phyloP scores from a whole-genome alignment of 2,113 vertebrate genomes.

The Acanthochromis polyacanthus region DNA sequence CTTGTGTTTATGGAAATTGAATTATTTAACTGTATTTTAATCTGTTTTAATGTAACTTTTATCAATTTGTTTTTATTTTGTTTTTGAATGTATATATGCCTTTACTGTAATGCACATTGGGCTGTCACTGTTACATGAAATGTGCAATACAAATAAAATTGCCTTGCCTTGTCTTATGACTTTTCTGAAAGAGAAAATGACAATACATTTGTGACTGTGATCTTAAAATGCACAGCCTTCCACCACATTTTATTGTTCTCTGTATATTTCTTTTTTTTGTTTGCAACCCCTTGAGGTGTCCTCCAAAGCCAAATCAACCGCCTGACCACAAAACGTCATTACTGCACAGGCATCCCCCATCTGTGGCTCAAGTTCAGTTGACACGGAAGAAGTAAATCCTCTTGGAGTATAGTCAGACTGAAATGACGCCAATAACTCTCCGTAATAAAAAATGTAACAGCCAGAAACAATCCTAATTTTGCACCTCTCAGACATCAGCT shows the following conservation, averaged over 20 bases:
- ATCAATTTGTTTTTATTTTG: too few relatives aligned
- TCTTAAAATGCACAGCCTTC: background rate
- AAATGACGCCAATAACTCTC: constrained; percentile 9
- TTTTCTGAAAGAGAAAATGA: too few relatives aligned
- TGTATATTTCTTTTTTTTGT: constrained; percentile 1
- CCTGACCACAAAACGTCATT: constrained; percentile 53
- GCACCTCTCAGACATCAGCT: constrained; percentile 13
- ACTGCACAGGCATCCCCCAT: background rate
- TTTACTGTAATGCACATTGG: too few relatives aligned
- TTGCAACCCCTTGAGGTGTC: background rate
- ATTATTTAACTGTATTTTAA: too few relatives aligned
- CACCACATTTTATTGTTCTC: background rate
- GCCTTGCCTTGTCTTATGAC: too few relatives aligned
- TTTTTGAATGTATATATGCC: too few relatives aligned
- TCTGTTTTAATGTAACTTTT: too few relatives aligned
- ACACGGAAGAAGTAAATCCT: constrained; percentile 49
- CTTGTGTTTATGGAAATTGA: too few relatives aligned
- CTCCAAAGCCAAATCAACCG: constrained; percentile 42
- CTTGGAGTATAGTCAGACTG: background rate
- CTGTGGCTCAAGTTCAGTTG: constrained; percentile 44
- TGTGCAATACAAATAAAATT: too few relatives aligned
- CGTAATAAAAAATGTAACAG: constrained; percentile 8
- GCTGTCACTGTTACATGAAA: too few relatives aligned
- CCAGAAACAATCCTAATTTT: constrained; percentile 38
- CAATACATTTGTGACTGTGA: background rate